These are phyloP conservation scores for Crotalus helleri DNA, from an alignment of 2,113 vertebrate species.

Conservation along the genomic window DNA sequence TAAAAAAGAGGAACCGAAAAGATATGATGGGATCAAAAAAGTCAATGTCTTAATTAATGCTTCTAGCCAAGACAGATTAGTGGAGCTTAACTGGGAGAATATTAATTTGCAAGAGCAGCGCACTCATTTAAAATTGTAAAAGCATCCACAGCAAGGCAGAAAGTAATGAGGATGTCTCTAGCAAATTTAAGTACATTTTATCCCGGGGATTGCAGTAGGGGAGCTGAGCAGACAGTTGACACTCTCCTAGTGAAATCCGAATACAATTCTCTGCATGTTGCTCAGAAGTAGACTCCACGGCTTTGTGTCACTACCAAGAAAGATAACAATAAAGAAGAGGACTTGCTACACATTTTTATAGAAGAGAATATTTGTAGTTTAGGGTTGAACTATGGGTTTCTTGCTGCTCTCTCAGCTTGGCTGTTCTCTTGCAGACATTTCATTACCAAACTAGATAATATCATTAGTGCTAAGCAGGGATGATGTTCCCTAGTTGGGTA, in stretches of 20 bases:
- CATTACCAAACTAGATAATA: neutral
- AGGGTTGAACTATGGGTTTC: neutral
- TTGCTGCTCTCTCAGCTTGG: too few relatives aligned
- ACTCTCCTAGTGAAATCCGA: neutral
- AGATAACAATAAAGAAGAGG: neutral
- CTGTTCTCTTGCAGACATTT: neutral
- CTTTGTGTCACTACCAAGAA: neutral
- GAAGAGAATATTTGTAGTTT: neutral
- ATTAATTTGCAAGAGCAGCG: slow-evolving; percentile 37
- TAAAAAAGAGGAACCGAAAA: slow-evolving; percentile 47
- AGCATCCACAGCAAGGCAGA: slow-evolving; percentile 1
- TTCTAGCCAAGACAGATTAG: slow-evolving; percentile 57
- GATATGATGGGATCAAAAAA: slow-evolving; percentile 65
- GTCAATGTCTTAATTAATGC: slow-evolving; percentile 62
- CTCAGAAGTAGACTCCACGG: neutral
- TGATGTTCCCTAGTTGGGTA: neutral
- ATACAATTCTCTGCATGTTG: neutral
- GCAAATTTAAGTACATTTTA: neutral
- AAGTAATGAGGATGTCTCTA: neutral
- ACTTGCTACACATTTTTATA: neutral
- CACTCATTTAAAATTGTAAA: slow-evolving; percentile 26
- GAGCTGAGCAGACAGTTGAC: neutral
- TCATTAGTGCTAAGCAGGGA: neutral
- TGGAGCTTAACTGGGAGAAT: slow-evolving; percentile 37
- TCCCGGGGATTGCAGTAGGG: neutral